Conservation (phyloP, 2,888 invertebrate species). For the Protodeltote pygarga region DNA sequence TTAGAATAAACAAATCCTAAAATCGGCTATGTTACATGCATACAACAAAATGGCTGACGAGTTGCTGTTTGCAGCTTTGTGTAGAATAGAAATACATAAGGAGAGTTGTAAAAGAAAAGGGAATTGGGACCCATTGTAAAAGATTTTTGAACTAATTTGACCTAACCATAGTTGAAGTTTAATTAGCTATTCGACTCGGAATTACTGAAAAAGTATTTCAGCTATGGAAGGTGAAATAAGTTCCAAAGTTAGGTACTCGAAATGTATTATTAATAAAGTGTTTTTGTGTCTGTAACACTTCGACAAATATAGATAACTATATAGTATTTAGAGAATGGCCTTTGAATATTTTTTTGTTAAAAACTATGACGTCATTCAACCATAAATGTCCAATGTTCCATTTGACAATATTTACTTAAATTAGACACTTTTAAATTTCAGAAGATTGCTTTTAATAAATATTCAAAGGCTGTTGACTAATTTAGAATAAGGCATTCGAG, state of each 20-base stretch:
- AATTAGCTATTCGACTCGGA: conserved; percentile 9
- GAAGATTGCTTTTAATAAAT: not conserved
- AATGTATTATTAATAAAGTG: conserved; percentile 55
- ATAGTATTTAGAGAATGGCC: conserved; percentile 59
- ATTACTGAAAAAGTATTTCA: conserved; percentile 20
- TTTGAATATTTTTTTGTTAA: conserved; percentile 34
- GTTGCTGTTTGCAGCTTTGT: conserved; percentile 43
- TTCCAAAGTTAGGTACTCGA: conserved; percentile 50
- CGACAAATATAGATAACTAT: conserved; percentile 62
- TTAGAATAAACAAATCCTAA: conserved; percentile 37
- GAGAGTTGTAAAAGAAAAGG: conserved; percentile 49
- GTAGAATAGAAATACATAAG: conserved; percentile 34
- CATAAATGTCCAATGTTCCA: too few species aligned
- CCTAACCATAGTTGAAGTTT: conserved; percentile 26
- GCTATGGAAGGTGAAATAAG: conserved; percentile 49
- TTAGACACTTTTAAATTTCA: too few species aligned
- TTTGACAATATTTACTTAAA: too few species aligned
- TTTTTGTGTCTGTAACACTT: conserved; percentile 76
- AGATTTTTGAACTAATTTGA: conserved; percentile 53
- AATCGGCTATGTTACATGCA: conserved; percentile 44
- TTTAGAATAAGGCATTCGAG: conserved; percentile 71
- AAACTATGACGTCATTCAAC: not conserved
- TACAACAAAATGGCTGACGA: conserved; percentile 57
- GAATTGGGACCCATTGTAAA: conserved; percentile 74
- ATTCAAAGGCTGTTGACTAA: conserved; percentile 55